Evolutionary conservation across 2,113 vertebrate species (phyloP), one percentile per base, ranked within the genome.

Genomic region (Zonotrichia leucophrys): DNA sequence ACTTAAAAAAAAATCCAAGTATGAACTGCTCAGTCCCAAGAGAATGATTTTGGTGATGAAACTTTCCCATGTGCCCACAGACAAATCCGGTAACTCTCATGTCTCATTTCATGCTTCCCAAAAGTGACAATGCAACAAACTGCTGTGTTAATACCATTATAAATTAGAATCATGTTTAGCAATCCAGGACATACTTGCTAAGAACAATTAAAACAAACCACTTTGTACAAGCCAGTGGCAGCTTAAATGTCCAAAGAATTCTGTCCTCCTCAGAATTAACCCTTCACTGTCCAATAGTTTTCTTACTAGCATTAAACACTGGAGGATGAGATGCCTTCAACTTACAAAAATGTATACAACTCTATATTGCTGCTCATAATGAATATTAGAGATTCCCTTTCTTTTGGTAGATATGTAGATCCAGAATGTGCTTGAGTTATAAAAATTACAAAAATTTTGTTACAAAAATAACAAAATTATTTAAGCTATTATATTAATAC

Each of bases 371-470:
- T 37, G 18, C 60, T 74, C 55, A 58, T 83, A 90, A 87, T 68
- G 41, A 4, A 66, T 72, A 58, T 96, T 84, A 95, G 62, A 83
- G 20, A 76, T 60, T 93, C 16, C 39, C 41, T n/a, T 75, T 35
- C 62, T 89, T 94, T 89, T 52, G 41, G 52, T 88, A 93, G 73
- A 87, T 94, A 92, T 41, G 63, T 80, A 92, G 94, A 96, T 87
- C 44, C 49, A 78, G 80, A 55, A 83, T 46, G 18, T 73, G 35
- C 67, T 90, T 94, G 37, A 89, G 78, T 93, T 94, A 37, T 37
- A 37, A 37, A 37, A 37, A 37, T 37, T 37, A 37, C 37, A 37
- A 37, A 37, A 37, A 37, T 37, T 37, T 37, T 37, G 37, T 37
- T 37, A 37, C 37, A 37, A 37, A 37, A 37, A 37, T 9, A 37